Percentiles rank a stretch among this genome's conserved stretches.
phyloP scores from a whole-genome alignment of 2,113 vertebrate species.

The Apteryx owenii region DNA sequence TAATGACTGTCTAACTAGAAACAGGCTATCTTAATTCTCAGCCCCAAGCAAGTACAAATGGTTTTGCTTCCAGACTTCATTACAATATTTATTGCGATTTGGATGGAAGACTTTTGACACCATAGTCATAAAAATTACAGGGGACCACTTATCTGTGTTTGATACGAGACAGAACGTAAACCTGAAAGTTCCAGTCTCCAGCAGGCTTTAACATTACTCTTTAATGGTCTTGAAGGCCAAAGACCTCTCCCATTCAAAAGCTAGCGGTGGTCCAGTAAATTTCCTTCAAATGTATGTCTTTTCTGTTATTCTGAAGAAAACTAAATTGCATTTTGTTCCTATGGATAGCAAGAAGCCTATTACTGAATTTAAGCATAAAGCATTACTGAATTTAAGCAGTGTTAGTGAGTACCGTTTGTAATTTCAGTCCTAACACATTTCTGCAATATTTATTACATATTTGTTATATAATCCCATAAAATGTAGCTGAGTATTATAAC shows the following conservation, averaged over 20 bases:
- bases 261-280: conserved; percentile 25
- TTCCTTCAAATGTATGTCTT: neutral
- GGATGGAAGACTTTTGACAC: conserved; percentile 95
- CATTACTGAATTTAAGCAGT: neutral
- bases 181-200: conserved; percentile 68
- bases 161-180: conserved; percentile 82
- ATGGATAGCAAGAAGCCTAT: neutral
- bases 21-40: conserved; percentile 93
- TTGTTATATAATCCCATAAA: neutral
- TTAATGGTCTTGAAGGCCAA: conserved; percentile 71
- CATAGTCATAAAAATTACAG: conserved; percentile 92
- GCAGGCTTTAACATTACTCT: conserved; percentile 57
- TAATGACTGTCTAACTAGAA: conserved; percentile 99
- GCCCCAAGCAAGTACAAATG: conserved; percentile 91
- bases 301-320: neutral
- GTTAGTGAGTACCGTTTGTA: neutral
- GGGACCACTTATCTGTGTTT: conserved; percentile 76
- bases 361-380: neutral
- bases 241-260: conserved; percentile 60
- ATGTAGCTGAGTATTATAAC: neutral
- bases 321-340: neutral
- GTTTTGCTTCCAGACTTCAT: conserved; percentile 90
- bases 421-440: neutral
- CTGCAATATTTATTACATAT: neutral
- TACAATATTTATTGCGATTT: conserved; percentile 95